Percentiles rank a stretch among this genome's conserved stretches.
phyloP scores from a whole-genome alignment of 2,113 vertebrate species.

The Calonectris borealis region DNA sequence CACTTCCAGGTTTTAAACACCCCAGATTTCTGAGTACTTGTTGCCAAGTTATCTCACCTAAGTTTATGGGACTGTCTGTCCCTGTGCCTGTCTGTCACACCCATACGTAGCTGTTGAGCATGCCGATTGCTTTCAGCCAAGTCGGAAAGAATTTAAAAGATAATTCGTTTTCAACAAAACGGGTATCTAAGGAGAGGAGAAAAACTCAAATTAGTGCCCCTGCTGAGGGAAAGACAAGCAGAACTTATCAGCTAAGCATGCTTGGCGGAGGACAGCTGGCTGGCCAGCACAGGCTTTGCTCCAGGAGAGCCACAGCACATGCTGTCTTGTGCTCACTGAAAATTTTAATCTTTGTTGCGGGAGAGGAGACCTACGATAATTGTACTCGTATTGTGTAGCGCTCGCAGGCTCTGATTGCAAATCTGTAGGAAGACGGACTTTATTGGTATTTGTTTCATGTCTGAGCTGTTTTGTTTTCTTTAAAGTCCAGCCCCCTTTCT shows the following conservation, averaged over 20 bases:
- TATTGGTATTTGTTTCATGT: not conserved
- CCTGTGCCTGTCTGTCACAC: not conserved
- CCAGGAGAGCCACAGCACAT: not conserved
- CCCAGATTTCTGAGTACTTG: not conserved
- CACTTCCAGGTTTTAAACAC: not conserved
- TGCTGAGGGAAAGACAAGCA: conserved; percentile 25
- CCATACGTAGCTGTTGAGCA: not conserved
- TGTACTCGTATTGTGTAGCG: not conserved
- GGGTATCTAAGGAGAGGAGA: not conserved
- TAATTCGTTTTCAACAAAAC: not conserved
- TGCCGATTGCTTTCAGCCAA: not conserved
- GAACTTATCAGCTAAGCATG: not conserved
- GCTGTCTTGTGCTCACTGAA: not conserved
- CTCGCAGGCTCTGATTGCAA: not conserved
- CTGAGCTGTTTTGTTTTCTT: not conserved
- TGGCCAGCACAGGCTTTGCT: not conserved
- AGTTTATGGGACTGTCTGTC: not conserved
- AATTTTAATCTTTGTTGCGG: not conserved
- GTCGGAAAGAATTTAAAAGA: not conserved
- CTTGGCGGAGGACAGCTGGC: not conserved
- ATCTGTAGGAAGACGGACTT: not conserved
- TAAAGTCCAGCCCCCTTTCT: not conserved
- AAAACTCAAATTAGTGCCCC: not conserved
- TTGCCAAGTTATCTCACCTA: not conserved
- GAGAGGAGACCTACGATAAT: not conserved